These are phyloP conservation scores for Lacanobia oleracea DNA, from an alignment of 2,888 invertebrate species.

Conservation along the genomic window DNA sequence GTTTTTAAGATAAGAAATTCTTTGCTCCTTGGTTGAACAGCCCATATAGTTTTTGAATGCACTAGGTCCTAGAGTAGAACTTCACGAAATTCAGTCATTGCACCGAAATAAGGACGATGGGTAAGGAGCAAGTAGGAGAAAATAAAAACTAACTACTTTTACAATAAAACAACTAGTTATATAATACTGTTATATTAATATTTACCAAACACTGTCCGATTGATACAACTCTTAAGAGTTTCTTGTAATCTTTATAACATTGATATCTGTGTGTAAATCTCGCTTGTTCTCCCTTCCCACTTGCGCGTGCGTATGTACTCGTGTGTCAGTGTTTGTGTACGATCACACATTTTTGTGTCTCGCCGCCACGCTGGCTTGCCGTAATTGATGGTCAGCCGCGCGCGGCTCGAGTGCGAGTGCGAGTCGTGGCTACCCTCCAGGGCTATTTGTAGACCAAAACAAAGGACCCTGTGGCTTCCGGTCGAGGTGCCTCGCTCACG, in stretches of 20 bases:
- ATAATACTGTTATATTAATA: too few relatives aligned
- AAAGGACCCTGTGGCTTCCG: conserved; percentile 50
- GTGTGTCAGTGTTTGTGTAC: conserved; percentile 58
- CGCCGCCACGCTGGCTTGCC: conserved; percentile 57
- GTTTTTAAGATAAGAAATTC: too few relatives aligned
- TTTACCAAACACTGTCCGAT: too few relatives aligned
- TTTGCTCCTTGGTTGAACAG: too few relatives aligned
- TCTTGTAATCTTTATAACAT: too few relatives aligned
- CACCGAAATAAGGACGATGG: not conserved
- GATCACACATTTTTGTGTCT: conserved; percentile 55
- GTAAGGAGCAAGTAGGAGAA: not conserved
- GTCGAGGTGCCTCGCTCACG: not conserved
- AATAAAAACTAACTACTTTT: too few relatives aligned
- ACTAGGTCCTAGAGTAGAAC: too few relatives aligned
- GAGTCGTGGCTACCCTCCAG: conserved; percentile 9
- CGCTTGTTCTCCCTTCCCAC: conserved; percentile 9
- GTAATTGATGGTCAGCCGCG: conserved; percentile 63
- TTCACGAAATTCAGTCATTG: too few relatives aligned
- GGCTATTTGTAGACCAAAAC: conserved; percentile 50
- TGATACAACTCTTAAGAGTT: too few relatives aligned
- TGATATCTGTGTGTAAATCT: too few relatives aligned
- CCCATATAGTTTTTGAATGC: too few relatives aligned
- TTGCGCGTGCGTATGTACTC: conserved; percentile 48
- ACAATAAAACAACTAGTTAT: too few relatives aligned
- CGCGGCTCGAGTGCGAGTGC: not conserved